Conservation (phyloP, 2,113 vertebrate genomes). For the Melanocharis versteri region DNA sequence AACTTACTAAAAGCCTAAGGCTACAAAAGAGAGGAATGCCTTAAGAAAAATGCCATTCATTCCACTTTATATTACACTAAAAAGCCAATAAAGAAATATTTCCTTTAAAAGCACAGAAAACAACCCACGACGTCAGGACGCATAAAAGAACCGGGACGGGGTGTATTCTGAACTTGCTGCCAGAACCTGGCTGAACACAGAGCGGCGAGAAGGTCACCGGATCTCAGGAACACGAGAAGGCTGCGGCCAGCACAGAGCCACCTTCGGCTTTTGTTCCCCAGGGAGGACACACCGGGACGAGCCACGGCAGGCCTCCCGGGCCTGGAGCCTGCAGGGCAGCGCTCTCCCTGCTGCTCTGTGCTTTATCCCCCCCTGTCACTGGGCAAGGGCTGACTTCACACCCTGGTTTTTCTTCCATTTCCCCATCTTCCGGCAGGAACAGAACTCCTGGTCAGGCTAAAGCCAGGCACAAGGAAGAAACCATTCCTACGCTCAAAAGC, state of each 20-base stretch:
- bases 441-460: not conserved
- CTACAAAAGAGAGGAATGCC: not conserved
- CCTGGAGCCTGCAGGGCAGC: accelerated
- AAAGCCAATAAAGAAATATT: not conserved
- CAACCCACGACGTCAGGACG: accelerated
- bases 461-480: not conserved
- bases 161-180: accelerated
- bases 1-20: not conserved
- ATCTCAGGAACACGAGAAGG: accelerated
- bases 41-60: not conserved
- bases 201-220: not conserved
- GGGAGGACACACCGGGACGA: accelerated
- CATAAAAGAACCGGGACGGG: accelerated
- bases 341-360: accelerated
- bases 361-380: accelerated
- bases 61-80: not conserved
- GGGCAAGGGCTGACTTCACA: not conserved
- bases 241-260: accelerated
- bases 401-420: not conserved
- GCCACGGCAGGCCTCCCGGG: not conserved
- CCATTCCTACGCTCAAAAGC: not conserved
- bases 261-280: not conserved
- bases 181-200: not conserved
- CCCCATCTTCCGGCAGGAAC: not conserved
- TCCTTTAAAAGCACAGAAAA: not conserved